phyloP scores from a whole-genome alignment of 2,113 vertebrate species.

The Amblyornis subalaris region DNA sequence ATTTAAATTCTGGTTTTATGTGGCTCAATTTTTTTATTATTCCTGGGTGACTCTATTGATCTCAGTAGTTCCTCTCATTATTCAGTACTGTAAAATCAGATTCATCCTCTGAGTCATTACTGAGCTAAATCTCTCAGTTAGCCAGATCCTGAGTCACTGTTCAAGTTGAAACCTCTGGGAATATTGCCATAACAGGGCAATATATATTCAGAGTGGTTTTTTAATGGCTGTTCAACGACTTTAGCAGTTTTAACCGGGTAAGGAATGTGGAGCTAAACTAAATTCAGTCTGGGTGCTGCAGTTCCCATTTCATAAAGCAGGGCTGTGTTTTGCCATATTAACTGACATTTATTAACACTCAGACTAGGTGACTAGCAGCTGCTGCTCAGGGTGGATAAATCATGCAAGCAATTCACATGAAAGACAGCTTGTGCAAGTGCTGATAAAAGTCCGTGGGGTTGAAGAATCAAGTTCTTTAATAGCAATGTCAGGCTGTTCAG shows the following conservation, averaged over 20 bases:
- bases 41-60: conserved; percentile 6
- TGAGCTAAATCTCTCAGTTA: conserved; percentile 14
- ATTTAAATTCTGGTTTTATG: neutral
- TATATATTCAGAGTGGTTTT: neutral
- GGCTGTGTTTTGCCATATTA: neutral
- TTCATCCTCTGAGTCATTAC: conserved; percentile 5
- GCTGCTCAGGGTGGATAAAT: conserved; percentile 46
- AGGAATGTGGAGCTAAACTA: neutral
- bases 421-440: neutral
- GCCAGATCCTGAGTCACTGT: conserved; percentile 17
- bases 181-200: neutral
- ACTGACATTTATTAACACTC: neutral
- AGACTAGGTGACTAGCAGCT: neutral
- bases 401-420: neutral
- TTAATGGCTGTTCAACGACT: conserved; percentile 19
- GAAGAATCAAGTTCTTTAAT: conserved; percentile 39
- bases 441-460: neutral
- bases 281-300: neutral
- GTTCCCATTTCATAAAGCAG: neutral
- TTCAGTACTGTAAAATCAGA: neutral
- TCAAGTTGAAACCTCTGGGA: conserved; percentile 18
- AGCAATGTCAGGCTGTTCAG: conserved; percentile 9
- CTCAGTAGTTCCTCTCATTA: neutral
- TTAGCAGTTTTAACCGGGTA: neutral
- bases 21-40: neutral